phyloP scores from a whole-genome alignment of 2,888 invertebrate genomes.

The Agonopterix alstromeriana region DNA sequence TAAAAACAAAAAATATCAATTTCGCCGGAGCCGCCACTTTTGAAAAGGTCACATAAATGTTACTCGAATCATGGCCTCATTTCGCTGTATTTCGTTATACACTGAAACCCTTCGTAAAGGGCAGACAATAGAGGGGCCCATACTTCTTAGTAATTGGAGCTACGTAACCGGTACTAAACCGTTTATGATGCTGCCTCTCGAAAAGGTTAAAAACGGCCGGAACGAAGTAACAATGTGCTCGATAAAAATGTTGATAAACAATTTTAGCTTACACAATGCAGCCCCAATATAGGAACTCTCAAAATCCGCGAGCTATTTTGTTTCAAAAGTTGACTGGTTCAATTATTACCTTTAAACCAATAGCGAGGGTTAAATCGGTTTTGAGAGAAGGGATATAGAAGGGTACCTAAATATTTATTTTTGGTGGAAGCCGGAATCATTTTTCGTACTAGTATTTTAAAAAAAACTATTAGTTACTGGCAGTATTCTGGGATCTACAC shows the following conservation, averaged over 20 bases:
- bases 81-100: conserved; percentile 60
- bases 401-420: too few relatives aligned
- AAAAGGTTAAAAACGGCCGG: conserved; percentile 61
- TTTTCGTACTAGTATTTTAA: too few relatives aligned
- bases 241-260: conserved; percentile 36
- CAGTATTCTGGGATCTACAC: too few relatives aligned
- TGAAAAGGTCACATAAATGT: conserved; percentile 66
- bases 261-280: too few relatives aligned
- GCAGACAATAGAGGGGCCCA: conserved; percentile 59
- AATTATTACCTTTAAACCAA: too few relatives aligned
- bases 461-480: too few relatives aligned
- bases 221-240: conserved; percentile 45
- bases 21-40: conserved; percentile 37
- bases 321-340: too few relatives aligned
- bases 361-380: too few relatives aligned
- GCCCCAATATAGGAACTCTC: too few relatives aligned
- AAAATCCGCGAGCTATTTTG: too few relatives aligned
- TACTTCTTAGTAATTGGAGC: conserved; percentile 64
- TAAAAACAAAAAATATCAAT: conserved; percentile 32
- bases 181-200: conserved; percentile 66
- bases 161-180: conserved; percentile 65
- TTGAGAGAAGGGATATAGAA: too few relatives aligned
- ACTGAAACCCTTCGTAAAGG: conserved; percentile 62
- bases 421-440: too few relatives aligned
- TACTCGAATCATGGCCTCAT: conserved; percentile 60